Evolutionary conservation across 2,113 vertebrate genomes (phyloP).

Genomic region (Macrotis lagotis): DNA sequence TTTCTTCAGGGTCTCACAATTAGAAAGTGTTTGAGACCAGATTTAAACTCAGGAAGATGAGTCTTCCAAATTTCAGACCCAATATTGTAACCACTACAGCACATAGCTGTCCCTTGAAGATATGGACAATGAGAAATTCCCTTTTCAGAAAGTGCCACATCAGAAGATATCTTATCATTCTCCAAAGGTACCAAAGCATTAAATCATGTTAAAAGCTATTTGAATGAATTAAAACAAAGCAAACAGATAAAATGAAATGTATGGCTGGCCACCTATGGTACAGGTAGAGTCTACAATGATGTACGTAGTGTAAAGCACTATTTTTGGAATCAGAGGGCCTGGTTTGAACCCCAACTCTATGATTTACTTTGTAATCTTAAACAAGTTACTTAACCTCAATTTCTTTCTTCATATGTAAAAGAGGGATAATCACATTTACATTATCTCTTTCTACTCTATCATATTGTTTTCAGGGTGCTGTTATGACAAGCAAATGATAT

Average conservation of each 20-base stretch:
- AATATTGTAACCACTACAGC: no score
- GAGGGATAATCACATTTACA: not conserved
- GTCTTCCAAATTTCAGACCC: no score
- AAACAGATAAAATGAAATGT: not conserved
- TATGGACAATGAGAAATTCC: constrained; percentile 54
- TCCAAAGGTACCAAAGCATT: constrained; percentile 47
- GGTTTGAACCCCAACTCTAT: not conserved
- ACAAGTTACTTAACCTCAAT: not conserved
- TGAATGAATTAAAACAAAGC: not conserved
- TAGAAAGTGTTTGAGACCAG: no score
- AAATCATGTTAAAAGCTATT: not conserved
- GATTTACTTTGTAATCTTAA: not conserved
- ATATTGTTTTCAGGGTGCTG: not conserved
- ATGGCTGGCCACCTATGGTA: not conserved
- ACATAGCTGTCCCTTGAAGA: constrained; percentile 30
- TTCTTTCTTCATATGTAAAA: not conserved
- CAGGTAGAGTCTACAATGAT: not conserved
- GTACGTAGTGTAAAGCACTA: not conserved
- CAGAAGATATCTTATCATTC: constrained; percentile 6
- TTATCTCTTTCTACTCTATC: not conserved
- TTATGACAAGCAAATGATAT: not conserved
- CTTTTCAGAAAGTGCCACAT: constrained; percentile 16
- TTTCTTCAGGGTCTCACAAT: no score
- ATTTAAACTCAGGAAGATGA: no score
- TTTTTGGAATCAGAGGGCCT: not conserved